These are phyloP conservation scores for Apamea monoglypha DNA, from an alignment of 2,888 invertebrate genomes.

Conservation along the genomic window DNA sequence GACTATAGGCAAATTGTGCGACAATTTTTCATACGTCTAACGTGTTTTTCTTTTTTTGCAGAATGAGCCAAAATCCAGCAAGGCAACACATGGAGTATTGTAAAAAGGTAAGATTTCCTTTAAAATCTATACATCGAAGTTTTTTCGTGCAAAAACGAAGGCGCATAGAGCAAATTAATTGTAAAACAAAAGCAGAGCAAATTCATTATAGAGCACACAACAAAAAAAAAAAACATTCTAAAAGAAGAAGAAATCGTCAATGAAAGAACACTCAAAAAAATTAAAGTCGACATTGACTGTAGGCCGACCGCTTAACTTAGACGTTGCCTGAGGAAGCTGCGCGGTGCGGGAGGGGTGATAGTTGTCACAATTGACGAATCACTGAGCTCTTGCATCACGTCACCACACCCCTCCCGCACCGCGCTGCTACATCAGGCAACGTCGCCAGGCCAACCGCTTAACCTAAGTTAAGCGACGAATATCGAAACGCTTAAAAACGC, in stretches of 20 bases:
- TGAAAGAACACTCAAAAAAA: not conserved
- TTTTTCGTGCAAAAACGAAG: not conserved
- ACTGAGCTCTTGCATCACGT: no score
- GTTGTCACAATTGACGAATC: no score
- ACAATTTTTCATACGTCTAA: not conserved
- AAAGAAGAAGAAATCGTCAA: not conserved
- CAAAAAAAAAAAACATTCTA: no score
- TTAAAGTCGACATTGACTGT: not conserved
- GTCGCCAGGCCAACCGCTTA: no score
- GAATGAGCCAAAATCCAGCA: not conserved
- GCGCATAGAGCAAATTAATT: not conserved
- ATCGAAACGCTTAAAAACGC: constrained; percentile 1
- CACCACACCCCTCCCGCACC: no score
- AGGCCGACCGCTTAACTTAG: no score
- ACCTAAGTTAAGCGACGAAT: not conserved
- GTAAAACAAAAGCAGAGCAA: no score
- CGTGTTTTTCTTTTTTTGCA: constrained; percentile 18
- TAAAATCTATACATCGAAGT: fast-evolving
- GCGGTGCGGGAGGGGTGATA: no score
- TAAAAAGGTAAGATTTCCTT: constrained; percentile 33
- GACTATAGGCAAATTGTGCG: not conserved
- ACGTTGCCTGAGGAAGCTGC: no score
- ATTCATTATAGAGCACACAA: no score
- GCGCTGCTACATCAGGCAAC: no score
- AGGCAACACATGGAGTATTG: not conserved